Percentiles rank a stretch among this genome's conserved stretches.
Conservation (phyloP, 1,140 invertebrate species). For the Neodiprion virginianus region DNA sequence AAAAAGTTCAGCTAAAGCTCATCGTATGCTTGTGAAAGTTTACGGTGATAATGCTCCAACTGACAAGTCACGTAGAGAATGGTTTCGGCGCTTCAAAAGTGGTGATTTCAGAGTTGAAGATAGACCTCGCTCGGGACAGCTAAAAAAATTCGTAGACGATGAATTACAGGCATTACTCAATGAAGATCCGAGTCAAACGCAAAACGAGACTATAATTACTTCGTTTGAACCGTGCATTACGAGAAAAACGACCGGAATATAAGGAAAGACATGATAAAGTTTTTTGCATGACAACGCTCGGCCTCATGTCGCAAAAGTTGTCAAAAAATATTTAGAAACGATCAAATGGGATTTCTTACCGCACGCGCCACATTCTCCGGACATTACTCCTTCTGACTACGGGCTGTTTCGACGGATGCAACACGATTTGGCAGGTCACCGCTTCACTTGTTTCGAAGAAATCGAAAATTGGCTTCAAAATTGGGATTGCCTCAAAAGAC, state of each 20-base stretch:
- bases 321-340: conserved; percentile 30
- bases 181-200: conserved; percentile 22
- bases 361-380: conserved; percentile 38
- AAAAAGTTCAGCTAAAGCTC: conserved; percentile 31
- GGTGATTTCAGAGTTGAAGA: conserved; percentile 27
- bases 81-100: conserved; percentile 35
- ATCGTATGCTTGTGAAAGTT: conserved; percentile 27
- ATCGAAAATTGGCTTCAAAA: conserved; percentile 32
- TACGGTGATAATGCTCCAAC: conserved; percentile 34
- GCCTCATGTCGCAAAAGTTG: conserved; percentile 34
- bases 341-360: conserved; percentile 39
- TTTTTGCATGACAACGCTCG: conserved; percentile 40
- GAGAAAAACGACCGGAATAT: conserved; percentile 24
- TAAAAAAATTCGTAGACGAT: conserved; percentile 26
- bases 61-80: conserved; percentile 27
- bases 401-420: conserved; percentile 30
- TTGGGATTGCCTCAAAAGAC: conserved; percentile 33
- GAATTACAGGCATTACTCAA: conserved; percentile 29
- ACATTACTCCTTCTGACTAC: conserved; percentile 37
- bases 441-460: conserved; percentile 31
- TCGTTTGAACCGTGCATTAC: conserved; percentile 32
- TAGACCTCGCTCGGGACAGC: conserved; percentile 15
- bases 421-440: conserved; percentile 30
- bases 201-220: conserved; percentile 31
- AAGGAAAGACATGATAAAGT: conserved; percentile 29